These are phyloP conservation scores for Chironomus tepperi DNA, from an alignment of 1,140 invertebrate species.

Conservation along the genomic window DNA sequence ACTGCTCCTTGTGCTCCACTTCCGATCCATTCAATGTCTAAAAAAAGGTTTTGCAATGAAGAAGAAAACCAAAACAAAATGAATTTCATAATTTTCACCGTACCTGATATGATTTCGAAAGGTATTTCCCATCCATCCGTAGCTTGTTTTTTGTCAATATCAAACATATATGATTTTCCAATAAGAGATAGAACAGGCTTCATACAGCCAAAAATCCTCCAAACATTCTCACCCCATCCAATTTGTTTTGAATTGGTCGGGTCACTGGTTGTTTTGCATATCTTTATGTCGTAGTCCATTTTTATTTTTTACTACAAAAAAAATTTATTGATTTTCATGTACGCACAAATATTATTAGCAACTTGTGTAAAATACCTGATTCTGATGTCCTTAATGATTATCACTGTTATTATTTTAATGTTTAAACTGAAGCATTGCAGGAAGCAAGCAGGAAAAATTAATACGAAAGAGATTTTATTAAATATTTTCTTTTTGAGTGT, in stretches of 20 bases:
- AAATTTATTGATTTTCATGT: too few relatives aligned
- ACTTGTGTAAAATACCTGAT: too few relatives aligned
- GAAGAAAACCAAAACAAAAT: background rate
- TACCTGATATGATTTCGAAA: constrained; percentile 77
- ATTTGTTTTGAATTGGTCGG: constrained; percentile 38
- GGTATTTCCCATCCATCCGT: constrained; percentile 89
- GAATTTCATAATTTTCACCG: background rate
- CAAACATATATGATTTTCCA: constrained; percentile 54
- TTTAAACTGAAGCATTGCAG: too few relatives aligned
- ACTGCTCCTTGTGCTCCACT: constrained; percentile 95
- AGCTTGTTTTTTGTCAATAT: constrained; percentile 36
- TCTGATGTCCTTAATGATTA: too few relatives aligned
- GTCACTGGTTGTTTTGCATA: background rate
- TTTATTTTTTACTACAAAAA: too few relatives aligned
- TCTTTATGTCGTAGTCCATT: background rate
- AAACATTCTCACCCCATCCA: constrained; percentile 63
- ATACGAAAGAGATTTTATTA: too few relatives aligned
- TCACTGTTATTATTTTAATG: too few relatives aligned
- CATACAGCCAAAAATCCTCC: constrained; percentile 66
- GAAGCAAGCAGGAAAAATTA: too few relatives aligned
- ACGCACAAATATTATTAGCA: too few relatives aligned
- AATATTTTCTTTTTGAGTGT: too few relatives aligned
- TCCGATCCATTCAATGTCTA: constrained; percentile 79
- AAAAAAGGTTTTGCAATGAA: background rate
- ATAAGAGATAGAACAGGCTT: constrained; percentile 77